Conservation (phyloP, 2,113 vertebrate genomes). For the Polypterus senegalus region DNA sequence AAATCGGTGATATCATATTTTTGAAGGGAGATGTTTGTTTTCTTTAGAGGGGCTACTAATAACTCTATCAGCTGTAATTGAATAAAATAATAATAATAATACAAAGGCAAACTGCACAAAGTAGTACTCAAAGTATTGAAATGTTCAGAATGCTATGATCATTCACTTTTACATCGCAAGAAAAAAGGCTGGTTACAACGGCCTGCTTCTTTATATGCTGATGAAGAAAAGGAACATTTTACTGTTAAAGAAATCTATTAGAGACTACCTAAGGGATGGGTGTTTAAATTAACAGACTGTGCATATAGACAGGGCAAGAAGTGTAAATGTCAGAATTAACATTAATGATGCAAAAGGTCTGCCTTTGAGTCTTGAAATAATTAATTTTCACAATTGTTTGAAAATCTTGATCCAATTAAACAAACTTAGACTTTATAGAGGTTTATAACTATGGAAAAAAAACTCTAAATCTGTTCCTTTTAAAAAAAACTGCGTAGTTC, state of each 20-base stretch:
- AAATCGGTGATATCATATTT: too few species aligned
- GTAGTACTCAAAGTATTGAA: too few species aligned
- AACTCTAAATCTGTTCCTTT: not conserved
- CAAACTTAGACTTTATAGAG: not conserved
- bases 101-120: too few species aligned
- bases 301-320: conserved; percentile 29
- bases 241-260: not conserved
- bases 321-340: conserved; percentile 35
- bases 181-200: too few species aligned
- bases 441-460: not conserved
- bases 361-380: conserved; percentile 20
- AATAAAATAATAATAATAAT: too few species aligned
- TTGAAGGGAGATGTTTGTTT: too few species aligned
- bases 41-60: too few species aligned
- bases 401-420: conserved; percentile 10
- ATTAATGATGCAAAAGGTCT: conserved; percentile 4
- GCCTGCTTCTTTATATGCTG: too few species aligned
- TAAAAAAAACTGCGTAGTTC: not conserved
- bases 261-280: not conserved
- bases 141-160: too few species aligned
- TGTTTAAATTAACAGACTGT: conserved; percentile 18
- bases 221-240: too few species aligned
- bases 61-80: too few species aligned
- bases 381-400: conserved; percentile 22
- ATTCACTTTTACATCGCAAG: too few species aligned